Percentiles rank a stretch among this genome's conserved stretches.
Evolutionary conservation across 2,113 vertebrate genomes (phyloP).

Genomic region (Pseudorectes ferrugineus): DNA sequence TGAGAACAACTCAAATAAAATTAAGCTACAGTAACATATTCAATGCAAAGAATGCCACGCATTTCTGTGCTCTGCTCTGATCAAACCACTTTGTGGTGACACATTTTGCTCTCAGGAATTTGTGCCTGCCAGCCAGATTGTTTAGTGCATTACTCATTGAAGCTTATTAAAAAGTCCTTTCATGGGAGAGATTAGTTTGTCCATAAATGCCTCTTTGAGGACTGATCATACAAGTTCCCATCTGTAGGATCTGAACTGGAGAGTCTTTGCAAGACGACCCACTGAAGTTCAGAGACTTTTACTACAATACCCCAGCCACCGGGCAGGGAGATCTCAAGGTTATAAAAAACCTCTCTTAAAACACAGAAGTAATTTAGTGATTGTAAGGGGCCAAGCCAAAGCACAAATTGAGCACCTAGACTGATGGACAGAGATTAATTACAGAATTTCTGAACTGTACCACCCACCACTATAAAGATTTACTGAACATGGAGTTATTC

Average conservation of each 20-base stretch:
- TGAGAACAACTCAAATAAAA: neutral
- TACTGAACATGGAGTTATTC: neutral
- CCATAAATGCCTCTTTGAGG: neutral
- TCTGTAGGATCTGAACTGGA: neutral
- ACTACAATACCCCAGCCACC: neutral
- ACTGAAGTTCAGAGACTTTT: neutral
- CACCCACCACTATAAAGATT: neutral
- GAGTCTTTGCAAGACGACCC: neutral
- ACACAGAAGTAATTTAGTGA: neutral
- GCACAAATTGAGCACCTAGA: neutral
- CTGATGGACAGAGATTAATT: neutral
- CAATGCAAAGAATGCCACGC: neutral
- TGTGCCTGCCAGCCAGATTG: slow-evolving; percentile 14
- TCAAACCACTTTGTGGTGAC: slow-evolving; percentile 2
- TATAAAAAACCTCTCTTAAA: neutral
- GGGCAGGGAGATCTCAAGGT: neutral
- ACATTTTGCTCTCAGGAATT: slow-evolving; percentile 21
- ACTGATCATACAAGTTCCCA: neutral
- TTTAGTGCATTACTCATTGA: neutral
- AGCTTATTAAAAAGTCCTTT: neutral
- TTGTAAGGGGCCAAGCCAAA: neutral
- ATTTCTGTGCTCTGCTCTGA: neutral
- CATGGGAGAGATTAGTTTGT: neutral
- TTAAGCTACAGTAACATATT: neutral
- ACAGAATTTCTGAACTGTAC: neutral